Evolutionary conservation across 2,113 vertebrate species (phyloP).

Genomic region (Lates calcarifer): DNA sequence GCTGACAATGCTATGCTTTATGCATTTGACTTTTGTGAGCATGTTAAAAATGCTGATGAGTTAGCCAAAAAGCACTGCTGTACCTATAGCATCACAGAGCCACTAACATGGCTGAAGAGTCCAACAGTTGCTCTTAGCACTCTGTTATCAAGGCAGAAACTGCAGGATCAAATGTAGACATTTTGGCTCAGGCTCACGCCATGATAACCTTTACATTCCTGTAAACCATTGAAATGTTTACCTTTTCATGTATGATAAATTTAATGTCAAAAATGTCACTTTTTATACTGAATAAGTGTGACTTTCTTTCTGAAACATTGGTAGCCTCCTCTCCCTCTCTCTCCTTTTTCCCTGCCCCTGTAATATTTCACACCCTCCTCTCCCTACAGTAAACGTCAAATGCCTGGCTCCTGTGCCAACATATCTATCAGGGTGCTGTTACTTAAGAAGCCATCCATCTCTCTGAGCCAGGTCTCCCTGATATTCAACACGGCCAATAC

Average conservation of each 20-base stretch:
- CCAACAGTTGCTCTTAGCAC: not conserved
- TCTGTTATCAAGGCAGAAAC: not conserved
- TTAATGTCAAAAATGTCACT: not conserved
- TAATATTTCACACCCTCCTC: constrained; percentile 65
- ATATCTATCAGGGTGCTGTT: constrained; percentile 79
- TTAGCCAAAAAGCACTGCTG: not conserved
- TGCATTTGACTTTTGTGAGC: not conserved
- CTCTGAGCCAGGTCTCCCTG: constrained; percentile 51
- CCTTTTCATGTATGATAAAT: not conserved
- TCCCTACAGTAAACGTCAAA: constrained; percentile 55
- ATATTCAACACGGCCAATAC: constrained; percentile 74
- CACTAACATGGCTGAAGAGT: not conserved
- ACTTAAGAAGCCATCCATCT: constrained; percentile 83
- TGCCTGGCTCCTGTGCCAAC: constrained; percentile 62
- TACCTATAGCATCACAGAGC: not conserved
- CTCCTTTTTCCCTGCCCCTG: constrained; percentile 5
- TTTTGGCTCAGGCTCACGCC: not conserved
- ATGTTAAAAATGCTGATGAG: not conserved
- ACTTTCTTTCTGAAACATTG: not conserved
- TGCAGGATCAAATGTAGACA: not conserved
- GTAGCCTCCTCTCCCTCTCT: not conserved
- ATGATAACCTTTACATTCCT: not conserved
- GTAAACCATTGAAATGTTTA: not conserved
- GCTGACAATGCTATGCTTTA: not conserved
- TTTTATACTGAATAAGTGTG: constrained; percentile 2